Evolutionary conservation across 2,113 vertebrate genomes (phyloP).

Genomic region (Chaetodon trifascialis): DNA sequence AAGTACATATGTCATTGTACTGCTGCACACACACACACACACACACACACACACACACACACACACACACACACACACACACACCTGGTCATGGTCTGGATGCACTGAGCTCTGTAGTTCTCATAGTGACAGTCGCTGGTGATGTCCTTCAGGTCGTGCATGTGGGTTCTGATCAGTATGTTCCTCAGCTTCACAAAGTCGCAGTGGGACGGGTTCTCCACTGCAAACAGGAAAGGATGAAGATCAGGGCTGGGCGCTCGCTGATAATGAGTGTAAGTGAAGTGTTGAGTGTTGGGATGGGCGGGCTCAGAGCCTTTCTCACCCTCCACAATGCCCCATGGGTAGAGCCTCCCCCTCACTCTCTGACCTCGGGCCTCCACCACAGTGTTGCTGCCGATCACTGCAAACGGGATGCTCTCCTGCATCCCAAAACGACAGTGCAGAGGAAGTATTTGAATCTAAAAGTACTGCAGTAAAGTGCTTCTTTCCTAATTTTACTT

Average conservation of each 20-base stretch:
- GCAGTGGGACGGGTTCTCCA: conserved; percentile 82
- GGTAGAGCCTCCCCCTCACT: conserved; percentile 80
- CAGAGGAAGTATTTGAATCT: neutral
- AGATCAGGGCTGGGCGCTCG: neutral
- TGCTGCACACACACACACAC: too few species aligned
- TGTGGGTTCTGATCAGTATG: conserved; percentile 81
- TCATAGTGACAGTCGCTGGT: conserved; percentile 82
- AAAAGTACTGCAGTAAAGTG: too few species aligned
- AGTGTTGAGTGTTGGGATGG: neutral
- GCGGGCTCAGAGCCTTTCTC: conserved; percentile 6
- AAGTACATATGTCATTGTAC: too few species aligned
- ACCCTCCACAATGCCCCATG: conserved; percentile 84
- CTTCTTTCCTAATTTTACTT: too few species aligned
- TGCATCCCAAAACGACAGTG: conserved; percentile 32
- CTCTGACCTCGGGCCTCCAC: conserved; percentile 79
- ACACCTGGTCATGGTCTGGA: conserved; percentile 80
- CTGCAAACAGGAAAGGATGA: conserved; percentile 45
- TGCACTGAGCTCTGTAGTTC: conserved; percentile 81
- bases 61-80: neutral
- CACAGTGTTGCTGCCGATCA: conserved; percentile 82
- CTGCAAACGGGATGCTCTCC: conserved; percentile 82
- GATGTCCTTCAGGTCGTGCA: conserved; percentile 84
- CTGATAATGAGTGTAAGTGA: neutral
- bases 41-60: neutral
- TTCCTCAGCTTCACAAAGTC: conserved; percentile 83